Base-by-base conservation (phyloP, 2,797 vertebrate species). In the Rhincodon typus region DNA sequence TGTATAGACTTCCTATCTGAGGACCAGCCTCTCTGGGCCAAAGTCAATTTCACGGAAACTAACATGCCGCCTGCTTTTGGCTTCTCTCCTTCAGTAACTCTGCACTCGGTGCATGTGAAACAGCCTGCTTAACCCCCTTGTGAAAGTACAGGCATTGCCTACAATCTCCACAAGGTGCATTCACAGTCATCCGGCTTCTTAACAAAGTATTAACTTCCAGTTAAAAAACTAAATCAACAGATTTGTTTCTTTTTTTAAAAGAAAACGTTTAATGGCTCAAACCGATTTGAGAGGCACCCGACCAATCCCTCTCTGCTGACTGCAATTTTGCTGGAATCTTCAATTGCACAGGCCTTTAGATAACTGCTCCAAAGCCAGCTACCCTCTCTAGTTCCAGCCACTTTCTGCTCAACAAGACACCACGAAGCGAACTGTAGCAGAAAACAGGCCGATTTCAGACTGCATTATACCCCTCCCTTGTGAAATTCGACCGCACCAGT, bases 1-100 rank as follows among this genome's bases (percentile, higher is more conserved):
- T 97, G 98, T 98, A 97, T 97, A 97, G 97, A 97, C 96, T 96
- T 97, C 97, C 96, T 96, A 97, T 97, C 97, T 97, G 97, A 98
- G 97, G 97, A 96, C 97, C 97, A 97, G 97, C 97, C 97, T 97
- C 97, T 98, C 98, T 96, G 96, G 96, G 97, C 82, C 96, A 42
- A 96, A 96, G 96, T 96, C 95, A 87, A 95, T 96, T 97, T 97
- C 95, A 94, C 95, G 96, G 97, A 96, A 97, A 96, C 97, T 96
- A 96, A 97, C 97, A 97, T 96, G 96, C 94, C 95, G 10, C 96
- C 96, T 96, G 96, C 96, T 96, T 79, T 96, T 96, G 96, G 97
- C 97, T 97, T 97, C 30, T 13, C 38, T 84, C 79, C 53, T 90
- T 8, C 57, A 62, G 8, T 90, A 62, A 62, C 86, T 57, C 53